These are phyloP conservation scores for Onychomys leucogaster DNA, from an alignment of 2,797 vertebrate genomes.

Conservation along the genomic window DNA sequence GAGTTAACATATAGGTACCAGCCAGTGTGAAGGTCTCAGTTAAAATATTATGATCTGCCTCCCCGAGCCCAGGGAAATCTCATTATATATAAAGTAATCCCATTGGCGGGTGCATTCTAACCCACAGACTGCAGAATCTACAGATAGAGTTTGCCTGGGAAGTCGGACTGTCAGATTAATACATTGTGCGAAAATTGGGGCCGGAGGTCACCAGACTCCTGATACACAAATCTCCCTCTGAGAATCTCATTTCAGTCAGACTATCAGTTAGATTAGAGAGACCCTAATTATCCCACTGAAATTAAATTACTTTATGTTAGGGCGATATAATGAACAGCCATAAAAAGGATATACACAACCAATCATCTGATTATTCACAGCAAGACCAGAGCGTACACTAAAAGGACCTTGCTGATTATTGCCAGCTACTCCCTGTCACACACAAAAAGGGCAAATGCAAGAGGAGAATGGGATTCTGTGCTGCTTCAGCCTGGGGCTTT, in stretches of 20 bases:
- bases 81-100: constrained; percentile 77
- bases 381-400: constrained; percentile 87
- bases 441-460: constrained; percentile 66
- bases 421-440: constrained; percentile 80
- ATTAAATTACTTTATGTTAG: constrained; percentile 92
- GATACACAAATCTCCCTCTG: constrained; percentile 90
- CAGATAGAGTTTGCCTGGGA: constrained; percentile 79
- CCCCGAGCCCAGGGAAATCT: constrained; percentile 73
- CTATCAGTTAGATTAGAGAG: constrained; percentile 92
- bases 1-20: not conserved
- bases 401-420: constrained; percentile 87
- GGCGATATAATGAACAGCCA: constrained; percentile 90
- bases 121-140: constrained; percentile 69
- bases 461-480: constrained; percentile 30
- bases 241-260: constrained; percentile 91
- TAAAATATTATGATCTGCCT: constrained; percentile 74
- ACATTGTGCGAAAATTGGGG: constrained; percentile 90
- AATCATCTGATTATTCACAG: constrained; percentile 92
- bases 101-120: constrained; percentile 66
- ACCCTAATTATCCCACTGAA: constrained; percentile 91
- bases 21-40: constrained; percentile 61
- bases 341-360: constrained; percentile 90
- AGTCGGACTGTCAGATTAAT: constrained; percentile 88
- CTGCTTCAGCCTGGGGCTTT: not conserved
- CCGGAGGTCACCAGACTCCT: constrained; percentile 89